Evolutionary conservation across 2,888 invertebrate genomes (phyloP).

Genomic region (Sinhomidia bicolor): DNA sequence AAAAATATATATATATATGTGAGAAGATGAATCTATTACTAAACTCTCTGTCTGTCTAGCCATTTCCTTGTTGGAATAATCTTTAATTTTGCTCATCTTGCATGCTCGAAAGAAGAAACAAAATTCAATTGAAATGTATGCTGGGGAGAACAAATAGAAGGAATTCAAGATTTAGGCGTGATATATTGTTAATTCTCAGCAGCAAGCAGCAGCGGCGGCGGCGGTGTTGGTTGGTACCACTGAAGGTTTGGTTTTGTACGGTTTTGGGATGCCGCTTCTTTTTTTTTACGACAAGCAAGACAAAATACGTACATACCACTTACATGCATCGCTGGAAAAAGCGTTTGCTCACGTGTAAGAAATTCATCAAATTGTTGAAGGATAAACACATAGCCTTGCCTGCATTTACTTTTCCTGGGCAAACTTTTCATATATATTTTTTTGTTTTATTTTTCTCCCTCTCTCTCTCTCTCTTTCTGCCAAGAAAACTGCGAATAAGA

Average conservation of each 20-base stretch:
- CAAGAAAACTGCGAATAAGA: conserved; percentile 11
- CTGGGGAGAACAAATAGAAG: conserved; percentile 36
- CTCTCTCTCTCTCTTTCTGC: too few species aligned
- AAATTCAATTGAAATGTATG: conserved; percentile 64
- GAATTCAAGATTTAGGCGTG: conserved; percentile 55
- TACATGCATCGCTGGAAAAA: conserved; percentile 50
- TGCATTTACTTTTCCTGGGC: conserved; percentile 22
- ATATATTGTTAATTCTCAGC: conserved; percentile 64
- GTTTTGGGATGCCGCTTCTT: neutral
- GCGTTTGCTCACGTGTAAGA: conserved; percentile 69
- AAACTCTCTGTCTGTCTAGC: too few species aligned
- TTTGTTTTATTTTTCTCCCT: too few species aligned
- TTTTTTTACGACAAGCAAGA: neutral
- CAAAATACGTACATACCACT: conserved; percentile 19
- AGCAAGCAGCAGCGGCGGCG: neutral
- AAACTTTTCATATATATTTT: neutral
- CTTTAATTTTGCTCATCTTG: too few species aligned
- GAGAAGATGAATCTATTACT: too few species aligned
- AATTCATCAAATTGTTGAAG: conserved; percentile 73
- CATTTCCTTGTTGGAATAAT: too few species aligned
- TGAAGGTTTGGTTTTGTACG: neutral
- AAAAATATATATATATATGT: too few species aligned
- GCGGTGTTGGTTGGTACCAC: too few species aligned
- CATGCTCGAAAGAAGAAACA: neutral
- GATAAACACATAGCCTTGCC: conserved; percentile 67